Evolutionary conservation across 2,888 invertebrate genomes (phyloP).

Genomic region (Pardosa pseudoannulata): DNA sequence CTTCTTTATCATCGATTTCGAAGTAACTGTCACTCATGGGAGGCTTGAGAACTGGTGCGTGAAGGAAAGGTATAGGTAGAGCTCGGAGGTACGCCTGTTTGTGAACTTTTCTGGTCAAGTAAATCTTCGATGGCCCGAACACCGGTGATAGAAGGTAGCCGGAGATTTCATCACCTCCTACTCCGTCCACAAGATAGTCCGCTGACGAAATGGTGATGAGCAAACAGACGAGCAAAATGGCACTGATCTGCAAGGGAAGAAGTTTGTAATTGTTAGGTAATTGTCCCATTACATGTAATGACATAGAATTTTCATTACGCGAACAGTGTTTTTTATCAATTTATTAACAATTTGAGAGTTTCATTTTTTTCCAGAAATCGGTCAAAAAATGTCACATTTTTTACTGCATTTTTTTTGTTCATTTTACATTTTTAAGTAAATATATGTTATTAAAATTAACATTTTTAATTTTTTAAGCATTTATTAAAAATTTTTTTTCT

Average conservation of each 20-base stretch:
- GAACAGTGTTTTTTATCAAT: too few relatives aligned
- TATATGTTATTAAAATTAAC: too few relatives aligned
- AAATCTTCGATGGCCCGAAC: conserved; percentile 36
- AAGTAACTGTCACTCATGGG: conserved; percentile 36
- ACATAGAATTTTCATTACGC: too few relatives aligned
- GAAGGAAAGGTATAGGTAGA: background rate
- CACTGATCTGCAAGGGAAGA: conserved; percentile 14
- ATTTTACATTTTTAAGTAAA: too few relatives aligned
- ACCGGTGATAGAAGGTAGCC: conserved; percentile 48
- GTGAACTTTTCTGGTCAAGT: conserved; percentile 20
- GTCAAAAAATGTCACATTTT: too few relatives aligned
- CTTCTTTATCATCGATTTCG: conserved; percentile 50
- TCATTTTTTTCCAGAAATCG: too few relatives aligned
- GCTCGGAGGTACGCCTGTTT: conserved; percentile 3
- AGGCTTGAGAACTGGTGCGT: background rate
- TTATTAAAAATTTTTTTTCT: too few relatives aligned
- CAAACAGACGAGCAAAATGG: conserved; percentile 25
- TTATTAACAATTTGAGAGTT: too few relatives aligned
- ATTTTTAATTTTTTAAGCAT: too few relatives aligned
- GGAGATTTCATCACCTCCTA: conserved; percentile 27
- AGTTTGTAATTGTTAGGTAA: too few relatives aligned
- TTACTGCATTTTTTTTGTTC: too few relatives aligned
- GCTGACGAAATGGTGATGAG: background rate
- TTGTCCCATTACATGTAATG: too few relatives aligned
- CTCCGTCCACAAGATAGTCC: conserved; percentile 16